Evolutionary conservation across 2,888 invertebrate genomes (phyloP).

Genomic region (Tenthredo amoena): DNA sequence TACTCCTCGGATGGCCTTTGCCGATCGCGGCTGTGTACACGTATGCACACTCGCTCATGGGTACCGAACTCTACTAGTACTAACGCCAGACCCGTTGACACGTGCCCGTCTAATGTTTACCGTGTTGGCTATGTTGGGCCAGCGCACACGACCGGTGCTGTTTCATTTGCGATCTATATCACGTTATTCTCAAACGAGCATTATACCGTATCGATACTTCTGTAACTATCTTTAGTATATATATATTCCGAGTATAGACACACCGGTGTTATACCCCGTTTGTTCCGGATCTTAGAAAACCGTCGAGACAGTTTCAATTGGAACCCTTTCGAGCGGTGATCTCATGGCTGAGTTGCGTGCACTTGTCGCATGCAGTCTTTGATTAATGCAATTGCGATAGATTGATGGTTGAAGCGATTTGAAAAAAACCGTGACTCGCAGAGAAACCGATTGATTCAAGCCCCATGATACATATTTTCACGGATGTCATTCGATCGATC

Average conservation of each 20-base stretch:
- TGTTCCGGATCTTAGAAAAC: not conserved
- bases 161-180: constrained; percentile 32
- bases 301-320: not conserved
- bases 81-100: constrained; percentile 59
- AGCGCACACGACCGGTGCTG: constrained; percentile 60
- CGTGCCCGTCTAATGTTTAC: constrained; percentile 68
- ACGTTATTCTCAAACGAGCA: constrained; percentile 1
- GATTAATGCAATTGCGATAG: not conserved
- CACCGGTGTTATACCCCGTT: not conserved
- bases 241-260: too few relatives aligned
- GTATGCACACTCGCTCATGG: not conserved
- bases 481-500: not conserved
- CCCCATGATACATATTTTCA: not conserved
- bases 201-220: not conserved
- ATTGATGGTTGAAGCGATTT: not conserved
- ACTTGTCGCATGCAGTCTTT: not conserved
- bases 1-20: constrained; percentile 2
- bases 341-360: not conserved
- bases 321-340: not conserved
- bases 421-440: not conserved
- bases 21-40: not conserved
- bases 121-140: constrained; percentile 68
- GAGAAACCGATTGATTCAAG: not conserved
- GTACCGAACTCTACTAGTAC: not conserved
- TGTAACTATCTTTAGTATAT: not conserved